Conservation (phyloP, 2,113 vertebrate genomes). For the Scopus umbretta region DNA sequence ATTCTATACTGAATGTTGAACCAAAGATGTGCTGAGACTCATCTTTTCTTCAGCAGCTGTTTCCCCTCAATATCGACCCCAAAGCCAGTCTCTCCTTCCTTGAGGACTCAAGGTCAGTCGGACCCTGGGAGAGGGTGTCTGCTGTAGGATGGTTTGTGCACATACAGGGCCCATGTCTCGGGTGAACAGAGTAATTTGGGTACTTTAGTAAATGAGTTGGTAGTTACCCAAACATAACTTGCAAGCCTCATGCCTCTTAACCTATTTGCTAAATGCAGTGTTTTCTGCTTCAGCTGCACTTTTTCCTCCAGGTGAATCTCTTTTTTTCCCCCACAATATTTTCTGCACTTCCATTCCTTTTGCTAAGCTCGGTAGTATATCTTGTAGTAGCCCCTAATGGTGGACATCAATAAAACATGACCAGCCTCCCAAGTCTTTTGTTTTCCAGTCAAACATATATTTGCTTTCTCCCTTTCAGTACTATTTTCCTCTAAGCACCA, state of each 20-base stretch:
- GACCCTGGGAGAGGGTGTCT: not conserved
- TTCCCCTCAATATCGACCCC: not conserved
- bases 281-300: not conserved
- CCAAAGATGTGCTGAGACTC: not conserved
- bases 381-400: not conserved
- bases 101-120: not conserved
- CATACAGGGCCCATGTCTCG: not conserved
- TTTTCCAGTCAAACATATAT: not conserved
- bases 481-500: not conserved
- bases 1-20: not conserved
- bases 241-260: not conserved
- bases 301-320: not conserved
- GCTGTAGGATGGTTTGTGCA: not conserved
- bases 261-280: not conserved
- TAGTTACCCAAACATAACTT: not conserved
- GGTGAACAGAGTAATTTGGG: not conserved
- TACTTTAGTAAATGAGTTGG: not conserved
- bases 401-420: constrained; percentile 27
- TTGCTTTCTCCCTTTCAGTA: not conserved
- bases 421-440: not conserved
- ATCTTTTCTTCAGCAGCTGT: not conserved
- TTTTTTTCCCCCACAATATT: not conserved
- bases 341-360: not conserved
- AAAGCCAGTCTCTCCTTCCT: not conserved
- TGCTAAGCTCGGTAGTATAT: not conserved